A percentile compares a stretch with the other conserved stretches of the same genome.
Conservation (phyloP, 2,888 invertebrate genomes). For the Asteroscopus sphinx region DNA sequence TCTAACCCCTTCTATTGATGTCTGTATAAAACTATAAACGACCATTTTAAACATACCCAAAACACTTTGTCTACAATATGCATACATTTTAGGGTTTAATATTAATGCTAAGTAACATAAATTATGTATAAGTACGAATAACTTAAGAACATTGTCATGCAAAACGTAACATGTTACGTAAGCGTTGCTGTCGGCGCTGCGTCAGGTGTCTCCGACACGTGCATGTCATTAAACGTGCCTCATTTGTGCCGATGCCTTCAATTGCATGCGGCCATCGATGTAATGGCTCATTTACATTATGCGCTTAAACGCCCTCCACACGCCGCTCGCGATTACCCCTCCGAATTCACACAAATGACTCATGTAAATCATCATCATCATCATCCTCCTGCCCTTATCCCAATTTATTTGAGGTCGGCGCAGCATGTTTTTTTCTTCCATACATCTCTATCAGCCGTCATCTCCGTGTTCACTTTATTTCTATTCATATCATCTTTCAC, state of each 20-base stretch:
- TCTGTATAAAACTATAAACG: no score
- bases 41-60: no score
- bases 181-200: slow-evolving; percentile 33
- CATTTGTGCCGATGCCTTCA: slow-evolving; percentile 57
- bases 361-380: no score
- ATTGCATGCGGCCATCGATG: slow-evolving; percentile 49
- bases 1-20: no score
- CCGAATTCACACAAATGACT: slow-evolving; percentile 32
- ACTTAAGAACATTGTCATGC: slow-evolving; percentile 30
- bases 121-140: slow-evolving; percentile 21
- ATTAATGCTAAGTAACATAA: slow-evolving; percentile 1
- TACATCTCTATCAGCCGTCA: no score
- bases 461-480: no score
- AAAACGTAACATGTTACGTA: slow-evolving; percentile 36
- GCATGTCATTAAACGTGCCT: slow-evolving; percentile 52
- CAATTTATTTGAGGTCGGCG: no score
- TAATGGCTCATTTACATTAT: slow-evolving; percentile 54
- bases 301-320: slow-evolving; percentile 41
- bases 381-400: no score
- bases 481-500: no score
- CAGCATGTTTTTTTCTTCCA: no score
- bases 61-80: no score
- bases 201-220: slow-evolving; percentile 48
- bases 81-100: background rate
- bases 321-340: slow-evolving; percentile 28